These are phyloP conservation scores for Scopus umbretta DNA, from an alignment of 2,113 vertebrate species.

Conservation along the genomic window DNA sequence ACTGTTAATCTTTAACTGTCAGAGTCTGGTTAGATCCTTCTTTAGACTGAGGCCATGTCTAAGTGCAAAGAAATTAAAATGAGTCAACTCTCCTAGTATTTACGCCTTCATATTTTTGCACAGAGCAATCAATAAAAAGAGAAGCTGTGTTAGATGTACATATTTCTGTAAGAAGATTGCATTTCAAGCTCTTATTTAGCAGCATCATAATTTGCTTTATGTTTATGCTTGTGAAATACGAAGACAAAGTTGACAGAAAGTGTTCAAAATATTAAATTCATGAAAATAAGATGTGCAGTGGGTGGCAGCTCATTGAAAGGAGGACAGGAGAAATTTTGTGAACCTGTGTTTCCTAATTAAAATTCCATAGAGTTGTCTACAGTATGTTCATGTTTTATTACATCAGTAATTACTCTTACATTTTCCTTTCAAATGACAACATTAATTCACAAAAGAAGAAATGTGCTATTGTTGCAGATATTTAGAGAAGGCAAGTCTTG, in stretches of 20 bases:
- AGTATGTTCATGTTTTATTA: conserved; percentile 26
- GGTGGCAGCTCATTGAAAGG: conserved; percentile 19
- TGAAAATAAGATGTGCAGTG: conserved; percentile 39
- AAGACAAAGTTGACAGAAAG: conserved; percentile 32
- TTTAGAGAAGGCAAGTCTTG: conserved; percentile 7
- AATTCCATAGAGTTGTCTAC: conserved; percentile 33
- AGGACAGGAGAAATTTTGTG: conserved; percentile 27
- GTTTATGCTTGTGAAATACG: conserved; percentile 45
- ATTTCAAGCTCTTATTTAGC: not conserved
- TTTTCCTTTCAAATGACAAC: conserved; percentile 55
- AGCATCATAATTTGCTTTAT: conserved; percentile 39
- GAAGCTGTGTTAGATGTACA: not conserved
- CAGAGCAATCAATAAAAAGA: conserved; percentile 33
- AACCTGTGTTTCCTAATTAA: conserved; percentile 51
- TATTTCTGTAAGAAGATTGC: conserved; percentile 11
- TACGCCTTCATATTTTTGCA: conserved; percentile 44
- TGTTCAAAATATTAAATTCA: conserved; percentile 21
- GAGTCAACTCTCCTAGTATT: conserved; percentile 12
- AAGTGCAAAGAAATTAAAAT: conserved; percentile 56
- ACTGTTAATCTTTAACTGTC: conserved; percentile 58
- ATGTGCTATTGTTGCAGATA: not conserved
- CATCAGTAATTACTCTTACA: conserved; percentile 47
- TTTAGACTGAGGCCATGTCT: conserved; percentile 29
- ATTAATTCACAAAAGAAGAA: conserved; percentile 7
- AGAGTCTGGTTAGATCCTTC: conserved; percentile 26